Percentiles rank a stretch among this genome's conserved stretches.
Conservation (phyloP, 2,113 vertebrate genomes). For the Oxygymnocypris stewartii region DNA sequence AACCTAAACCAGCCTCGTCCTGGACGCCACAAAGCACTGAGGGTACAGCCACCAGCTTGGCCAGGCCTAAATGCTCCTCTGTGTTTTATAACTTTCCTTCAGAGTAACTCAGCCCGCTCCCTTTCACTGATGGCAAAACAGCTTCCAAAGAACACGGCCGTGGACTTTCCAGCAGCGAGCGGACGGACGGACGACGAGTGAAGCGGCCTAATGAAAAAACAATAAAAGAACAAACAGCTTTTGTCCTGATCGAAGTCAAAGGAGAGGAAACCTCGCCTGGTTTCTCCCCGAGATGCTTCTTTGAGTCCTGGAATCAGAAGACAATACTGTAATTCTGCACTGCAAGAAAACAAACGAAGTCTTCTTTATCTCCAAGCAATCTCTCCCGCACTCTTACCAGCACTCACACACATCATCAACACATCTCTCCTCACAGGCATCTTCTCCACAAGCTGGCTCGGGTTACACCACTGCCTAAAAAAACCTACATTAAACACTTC, state of each 20-base stretch:
- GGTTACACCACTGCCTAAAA: too few relatives aligned
- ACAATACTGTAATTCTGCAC: not conserved
- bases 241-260: not conserved
- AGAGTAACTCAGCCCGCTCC: constrained; percentile 41
- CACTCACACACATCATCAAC: too few relatives aligned
- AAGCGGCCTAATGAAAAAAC: not conserved
- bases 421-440: too few relatives aligned
- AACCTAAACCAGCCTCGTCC: constrained; percentile 40
- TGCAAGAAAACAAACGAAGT: too few relatives aligned
- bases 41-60: constrained; percentile 58
- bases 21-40: constrained; percentile 56
- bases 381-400: too few relatives aligned
- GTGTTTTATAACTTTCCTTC: constrained; percentile 59
- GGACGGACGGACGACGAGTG: constrained; percentile 35
- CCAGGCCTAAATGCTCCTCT: constrained; percentile 59
- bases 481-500: too few relatives aligned
- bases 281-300: not conserved
- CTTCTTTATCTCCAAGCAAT: too few relatives aligned
- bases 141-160: constrained; percentile 42
- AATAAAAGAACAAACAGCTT: constrained; percentile 30
- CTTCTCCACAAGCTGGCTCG: too few relatives aligned
- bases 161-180: constrained; percentile 32
- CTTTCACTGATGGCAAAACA: constrained; percentile 53
- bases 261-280: not conserved
- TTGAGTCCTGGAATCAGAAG: not conserved